Percentiles rank a stretch among this genome's conserved stretches.
These are phyloP conservation scores for Miniopterus natalensis DNA, from an alignment of 2,113 vertebrate species.

Conservation along the genomic window DNA sequence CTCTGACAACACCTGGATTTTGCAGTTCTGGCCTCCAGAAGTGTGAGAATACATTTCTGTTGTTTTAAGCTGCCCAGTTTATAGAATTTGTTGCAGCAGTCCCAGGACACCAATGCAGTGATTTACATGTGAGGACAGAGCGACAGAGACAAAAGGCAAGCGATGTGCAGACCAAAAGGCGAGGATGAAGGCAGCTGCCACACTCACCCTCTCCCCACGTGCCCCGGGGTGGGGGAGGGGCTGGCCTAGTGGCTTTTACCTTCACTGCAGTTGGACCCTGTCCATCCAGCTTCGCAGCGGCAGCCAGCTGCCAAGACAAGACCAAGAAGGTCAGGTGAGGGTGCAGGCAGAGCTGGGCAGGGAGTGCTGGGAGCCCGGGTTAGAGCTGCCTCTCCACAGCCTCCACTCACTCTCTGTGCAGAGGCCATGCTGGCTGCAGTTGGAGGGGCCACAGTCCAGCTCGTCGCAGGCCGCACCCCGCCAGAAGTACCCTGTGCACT, in stretches of 20 bases:
- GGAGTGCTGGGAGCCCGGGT: fast-evolving
- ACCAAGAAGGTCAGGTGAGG: constrained; percentile 64
- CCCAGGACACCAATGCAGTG: not conserved
- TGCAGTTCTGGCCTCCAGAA: not conserved
- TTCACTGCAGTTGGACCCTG: constrained; percentile 92
- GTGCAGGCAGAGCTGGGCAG: not conserved
- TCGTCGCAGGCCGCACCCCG: constrained; percentile 84
- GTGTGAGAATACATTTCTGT: not conserved
- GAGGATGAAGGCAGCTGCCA: not conserved
- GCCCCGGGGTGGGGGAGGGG: not conserved
- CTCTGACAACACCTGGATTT: not conserved
- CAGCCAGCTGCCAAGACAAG: constrained; percentile 91
- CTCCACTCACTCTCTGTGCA: constrained; percentile 90
- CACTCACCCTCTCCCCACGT: not conserved
- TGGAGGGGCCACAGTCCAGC: constrained; percentile 88
- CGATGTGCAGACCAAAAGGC: not conserved
- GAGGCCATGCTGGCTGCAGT: constrained; percentile 89
- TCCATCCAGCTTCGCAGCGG: constrained; percentile 94
- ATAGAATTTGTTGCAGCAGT: too few relatives aligned
- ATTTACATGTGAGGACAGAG: not conserved
- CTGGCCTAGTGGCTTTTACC: constrained; percentile 85
- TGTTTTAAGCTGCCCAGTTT: not conserved
- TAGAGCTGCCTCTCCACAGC: not conserved
- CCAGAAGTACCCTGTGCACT: constrained; percentile 89
- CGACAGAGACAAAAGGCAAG: not conserved